phyloP scores from a whole-genome alignment of 2,888 invertebrate species.

The Sinodicranocentrus sp. region DNA sequence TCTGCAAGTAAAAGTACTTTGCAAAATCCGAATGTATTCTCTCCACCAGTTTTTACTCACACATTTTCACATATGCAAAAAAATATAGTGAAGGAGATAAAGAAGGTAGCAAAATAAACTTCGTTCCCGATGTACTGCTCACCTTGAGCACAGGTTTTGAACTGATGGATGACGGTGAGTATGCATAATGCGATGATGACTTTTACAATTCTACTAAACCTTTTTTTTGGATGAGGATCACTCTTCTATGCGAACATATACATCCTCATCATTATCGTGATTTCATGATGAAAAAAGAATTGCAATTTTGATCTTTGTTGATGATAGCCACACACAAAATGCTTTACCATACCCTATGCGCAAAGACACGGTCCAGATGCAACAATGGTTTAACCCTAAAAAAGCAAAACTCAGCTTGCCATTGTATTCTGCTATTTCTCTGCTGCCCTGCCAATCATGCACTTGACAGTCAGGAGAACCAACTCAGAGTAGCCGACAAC shows the following conservation, averaged over 20 bases:
- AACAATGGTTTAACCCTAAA: constrained; percentile 50
- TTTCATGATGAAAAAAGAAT: constrained; percentile 29
- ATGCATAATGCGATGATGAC: constrained; percentile 12
- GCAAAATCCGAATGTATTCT: background rate
- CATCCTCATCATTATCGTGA: constrained; percentile 12
- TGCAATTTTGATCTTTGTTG: constrained; percentile 50
- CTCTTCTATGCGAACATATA: background rate
- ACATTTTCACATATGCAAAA: constrained; percentile 36
- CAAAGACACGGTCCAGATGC: constrained; percentile 60
- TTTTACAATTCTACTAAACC: background rate
- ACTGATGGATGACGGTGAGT: constrained; percentile 28
- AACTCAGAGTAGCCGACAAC: constrained; percentile 49
- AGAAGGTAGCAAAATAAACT: background rate
- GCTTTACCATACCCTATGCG: constrained; percentile 2
- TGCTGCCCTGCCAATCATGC: constrained; percentile 48
- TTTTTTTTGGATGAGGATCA: background rate
- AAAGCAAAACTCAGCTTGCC: constrained; percentile 17
- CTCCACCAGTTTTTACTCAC: constrained; percentile 37
- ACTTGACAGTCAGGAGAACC: constrained; percentile 27
- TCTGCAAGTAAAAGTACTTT: too few species aligned
- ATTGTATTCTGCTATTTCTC: constrained; percentile 23
- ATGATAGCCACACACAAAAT: constrained; percentile 22
- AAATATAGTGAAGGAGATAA: background rate
- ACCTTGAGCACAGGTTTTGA: constrained; percentile 40
- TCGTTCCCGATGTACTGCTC: background rate